phyloP scores from a whole-genome alignment of 2,113 vertebrate genomes.

The Chrysochloris asiatica region DNA sequence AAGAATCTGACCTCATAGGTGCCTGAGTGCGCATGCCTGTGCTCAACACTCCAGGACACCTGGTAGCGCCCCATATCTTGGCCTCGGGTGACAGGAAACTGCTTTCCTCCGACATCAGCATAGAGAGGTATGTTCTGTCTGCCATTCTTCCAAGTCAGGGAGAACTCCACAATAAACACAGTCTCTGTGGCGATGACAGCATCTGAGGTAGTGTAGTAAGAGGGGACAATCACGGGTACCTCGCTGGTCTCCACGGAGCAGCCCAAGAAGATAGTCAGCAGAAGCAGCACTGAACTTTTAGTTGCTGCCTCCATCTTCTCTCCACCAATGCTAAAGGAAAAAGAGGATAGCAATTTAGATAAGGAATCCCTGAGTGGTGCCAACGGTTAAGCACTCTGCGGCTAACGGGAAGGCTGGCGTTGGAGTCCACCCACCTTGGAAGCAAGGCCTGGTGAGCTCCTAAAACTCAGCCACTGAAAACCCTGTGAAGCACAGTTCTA shows the following conservation, averaged over 20 bases:
- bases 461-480: not conserved
- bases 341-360: not conserved
- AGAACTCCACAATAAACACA: constrained; percentile 89
- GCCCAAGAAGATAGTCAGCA: not conserved
- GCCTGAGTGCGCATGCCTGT: constrained; percentile 12
- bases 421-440: not conserved
- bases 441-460: not conserved
- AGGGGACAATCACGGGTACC: constrained; percentile 86
- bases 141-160: constrained; percentile 86
- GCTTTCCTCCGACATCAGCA: constrained; percentile 88
- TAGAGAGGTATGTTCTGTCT: constrained; percentile 87
- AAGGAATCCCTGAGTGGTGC: not conserved
- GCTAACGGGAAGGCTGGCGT: not conserved
- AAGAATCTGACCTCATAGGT: not conserved
- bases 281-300: not conserved
- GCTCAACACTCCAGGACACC: constrained; percentile 89
- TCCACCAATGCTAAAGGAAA: not conserved
- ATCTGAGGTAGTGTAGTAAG: constrained; percentile 87
- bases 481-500: not conserved
- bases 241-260: constrained; percentile 83
- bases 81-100: constrained; percentile 88
- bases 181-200: constrained; percentile 89
- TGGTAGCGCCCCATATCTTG: constrained; percentile 85
- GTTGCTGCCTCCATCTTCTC: fast-evolving
- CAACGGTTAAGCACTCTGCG: not conserved